Evolutionary conservation across 2,113 vertebrate species (phyloP).

Genomic region (Noctilio leporinus): DNA sequence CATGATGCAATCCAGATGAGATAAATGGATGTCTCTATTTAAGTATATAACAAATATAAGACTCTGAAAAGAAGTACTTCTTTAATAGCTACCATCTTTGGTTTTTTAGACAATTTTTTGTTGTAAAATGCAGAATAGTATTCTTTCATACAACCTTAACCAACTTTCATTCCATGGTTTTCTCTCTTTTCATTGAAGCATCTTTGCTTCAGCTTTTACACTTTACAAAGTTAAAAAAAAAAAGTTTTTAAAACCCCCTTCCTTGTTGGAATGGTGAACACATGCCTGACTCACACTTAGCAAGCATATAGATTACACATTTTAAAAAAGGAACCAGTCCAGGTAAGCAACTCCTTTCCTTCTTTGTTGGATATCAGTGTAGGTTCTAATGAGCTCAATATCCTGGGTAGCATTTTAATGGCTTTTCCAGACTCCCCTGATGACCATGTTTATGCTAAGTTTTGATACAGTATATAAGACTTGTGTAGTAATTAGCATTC

Average conservation of each 20-base stretch:
- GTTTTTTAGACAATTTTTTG: not conserved
- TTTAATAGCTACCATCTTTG: not conserved
- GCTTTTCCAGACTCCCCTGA: conserved; percentile 41
- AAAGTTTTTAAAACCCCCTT: not conserved
- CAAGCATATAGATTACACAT: not conserved
- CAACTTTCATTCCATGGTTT: not conserved
- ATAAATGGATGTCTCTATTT: not conserved
- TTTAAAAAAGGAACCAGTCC: not conserved
- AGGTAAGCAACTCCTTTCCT: conserved; percentile 31
- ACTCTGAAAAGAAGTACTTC: not conserved
- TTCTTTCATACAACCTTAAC: not conserved
- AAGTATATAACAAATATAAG: not conserved
- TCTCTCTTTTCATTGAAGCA: not conserved
- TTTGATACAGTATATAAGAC: conserved; percentile 58
- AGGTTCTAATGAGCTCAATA: conserved; percentile 50
- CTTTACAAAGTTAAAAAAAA: not conserved
- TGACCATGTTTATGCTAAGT: conserved; percentile 60
- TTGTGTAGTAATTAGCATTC: conserved; percentile 65
- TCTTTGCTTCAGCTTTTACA: not conserved
- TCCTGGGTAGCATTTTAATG: conserved; percentile 58
- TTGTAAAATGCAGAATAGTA: not conserved
- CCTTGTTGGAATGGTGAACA: not conserved
- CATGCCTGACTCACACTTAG: not conserved
- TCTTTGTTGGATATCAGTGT: conserved; percentile 35
- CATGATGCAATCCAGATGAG: not conserved